Percentiles rank a stretch among this genome's conserved stretches.
Conservation (phyloP, 2,113 vertebrate species). For the Pseudopipra pipra region DNA sequence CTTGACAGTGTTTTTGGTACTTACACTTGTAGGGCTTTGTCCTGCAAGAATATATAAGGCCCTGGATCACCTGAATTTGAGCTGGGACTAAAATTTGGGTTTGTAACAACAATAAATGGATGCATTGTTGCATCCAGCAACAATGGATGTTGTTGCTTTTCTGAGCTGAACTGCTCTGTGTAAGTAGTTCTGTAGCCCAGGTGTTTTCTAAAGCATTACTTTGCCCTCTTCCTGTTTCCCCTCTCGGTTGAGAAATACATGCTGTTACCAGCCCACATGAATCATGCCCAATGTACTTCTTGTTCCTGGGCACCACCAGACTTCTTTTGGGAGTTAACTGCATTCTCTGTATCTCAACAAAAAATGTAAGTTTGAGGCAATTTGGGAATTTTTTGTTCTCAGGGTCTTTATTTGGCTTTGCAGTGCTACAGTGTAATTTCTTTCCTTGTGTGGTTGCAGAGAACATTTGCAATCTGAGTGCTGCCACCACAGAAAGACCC, state of each 20-base stretch:
- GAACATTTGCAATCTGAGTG: neutral
- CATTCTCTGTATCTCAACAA: neutral
- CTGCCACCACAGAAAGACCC: neutral
- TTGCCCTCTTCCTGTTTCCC: neutral
- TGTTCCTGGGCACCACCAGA: neutral
- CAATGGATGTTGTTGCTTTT: neutral
- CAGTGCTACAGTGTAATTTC: neutral
- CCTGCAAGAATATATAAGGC: accelerated
- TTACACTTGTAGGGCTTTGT: neutral
- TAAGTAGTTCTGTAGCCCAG: neutral
- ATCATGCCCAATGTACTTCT: accelerated
- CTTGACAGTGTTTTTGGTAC: neutral
- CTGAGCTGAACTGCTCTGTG: neutral
- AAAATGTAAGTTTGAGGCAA: neutral
- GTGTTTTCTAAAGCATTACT: neutral
- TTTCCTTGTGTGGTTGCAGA: neutral
- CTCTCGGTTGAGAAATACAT: neutral
- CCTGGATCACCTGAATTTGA: neutral
- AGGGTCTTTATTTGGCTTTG: neutral
- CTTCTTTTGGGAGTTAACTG: neutral
- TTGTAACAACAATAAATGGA: neutral
- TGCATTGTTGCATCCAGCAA: too few species aligned
- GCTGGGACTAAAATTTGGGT: neutral
- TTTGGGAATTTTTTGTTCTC: neutral
- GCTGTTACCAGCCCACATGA: neutral